These are phyloP conservation scores for Ceuthmochares aereus DNA, from an alignment of 2,113 vertebrate genomes.

Conservation along the genomic window DNA sequence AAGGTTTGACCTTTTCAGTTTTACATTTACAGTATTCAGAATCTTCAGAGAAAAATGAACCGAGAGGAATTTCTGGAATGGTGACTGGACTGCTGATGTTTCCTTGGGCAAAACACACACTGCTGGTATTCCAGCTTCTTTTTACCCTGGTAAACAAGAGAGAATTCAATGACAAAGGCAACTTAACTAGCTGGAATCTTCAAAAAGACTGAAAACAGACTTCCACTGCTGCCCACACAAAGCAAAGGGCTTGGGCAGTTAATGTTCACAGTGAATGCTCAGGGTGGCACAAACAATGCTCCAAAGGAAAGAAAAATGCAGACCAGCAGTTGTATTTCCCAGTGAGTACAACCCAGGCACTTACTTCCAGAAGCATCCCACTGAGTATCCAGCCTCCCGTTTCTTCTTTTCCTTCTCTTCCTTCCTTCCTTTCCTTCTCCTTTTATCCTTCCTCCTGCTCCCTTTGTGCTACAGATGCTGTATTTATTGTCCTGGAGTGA, in stretches of 20 bases:
- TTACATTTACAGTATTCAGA: neutral
- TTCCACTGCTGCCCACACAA: neutral
- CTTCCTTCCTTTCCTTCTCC: too few relatives aligned
- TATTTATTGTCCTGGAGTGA: neutral
- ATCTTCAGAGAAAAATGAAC: neutral
- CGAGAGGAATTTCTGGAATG: slow-evolving; percentile 55
- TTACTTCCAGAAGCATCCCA: neutral
- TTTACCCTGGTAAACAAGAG: slow-evolving; percentile 22
- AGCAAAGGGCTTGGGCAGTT: neutral
- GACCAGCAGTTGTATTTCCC: neutral
- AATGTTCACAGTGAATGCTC: neutral
- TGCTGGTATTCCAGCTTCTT: neutral
- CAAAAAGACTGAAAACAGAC: neutral
- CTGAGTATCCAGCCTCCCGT: rapidly evolving
- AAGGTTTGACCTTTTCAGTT: slow-evolving; percentile 62
- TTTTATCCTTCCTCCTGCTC: too few relatives aligned
- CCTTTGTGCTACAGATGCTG: neutral
- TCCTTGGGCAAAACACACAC: slow-evolving; percentile 32
- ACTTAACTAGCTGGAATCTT: slow-evolving; percentile 25
- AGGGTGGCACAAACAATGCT: neutral
- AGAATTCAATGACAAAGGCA: slow-evolving; percentile 43
- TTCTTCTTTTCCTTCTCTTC: neutral
- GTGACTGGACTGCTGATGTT: slow-evolving; percentile 29
- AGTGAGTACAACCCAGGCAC: neutral
- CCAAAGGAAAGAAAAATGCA: neutral